These are phyloP conservation scores for Orientallactaga bullata DNA, from an alignment of 2,113 vertebrate species.

Conservation along the genomic window DNA sequence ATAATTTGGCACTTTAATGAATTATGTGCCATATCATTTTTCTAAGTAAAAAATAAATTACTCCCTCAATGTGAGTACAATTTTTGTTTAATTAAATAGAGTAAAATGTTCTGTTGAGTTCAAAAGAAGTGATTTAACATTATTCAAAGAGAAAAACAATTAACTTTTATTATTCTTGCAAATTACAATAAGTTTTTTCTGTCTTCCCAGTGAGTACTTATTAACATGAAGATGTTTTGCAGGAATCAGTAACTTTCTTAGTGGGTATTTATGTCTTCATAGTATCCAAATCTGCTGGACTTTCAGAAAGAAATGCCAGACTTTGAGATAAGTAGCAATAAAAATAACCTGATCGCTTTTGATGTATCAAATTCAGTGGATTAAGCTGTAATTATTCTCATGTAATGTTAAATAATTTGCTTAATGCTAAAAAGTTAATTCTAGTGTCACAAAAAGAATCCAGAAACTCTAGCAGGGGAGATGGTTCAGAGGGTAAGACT, in stretches of 20 bases:
- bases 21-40: not conserved
- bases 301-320: not conserved
- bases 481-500: too few species aligned
- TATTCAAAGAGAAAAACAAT: conserved; percentile 14
- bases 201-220: not conserved
- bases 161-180: conserved; percentile 33
- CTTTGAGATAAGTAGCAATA: not conserved
- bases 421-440: not conserved
- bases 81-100: conserved; percentile 16
- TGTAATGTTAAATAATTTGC: conserved; percentile 21
- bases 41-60: conserved; percentile 4
- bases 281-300: not conserved
- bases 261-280: conserved; percentile 17
- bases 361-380: not conserved
- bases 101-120: conserved; percentile 32
- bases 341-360: conserved; percentile 8
- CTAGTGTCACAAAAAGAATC: not conserved
- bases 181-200: not conserved
- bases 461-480: not conserved
- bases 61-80: not conserved
- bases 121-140: not conserved
- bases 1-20: conserved; percentile 18
- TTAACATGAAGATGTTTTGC: conserved; percentile 35
- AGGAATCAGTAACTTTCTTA: conserved; percentile 19
- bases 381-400: not conserved